Conservation (phyloP, 2,888 invertebrate genomes). For the Pardosa pseudoannulata region DNA sequence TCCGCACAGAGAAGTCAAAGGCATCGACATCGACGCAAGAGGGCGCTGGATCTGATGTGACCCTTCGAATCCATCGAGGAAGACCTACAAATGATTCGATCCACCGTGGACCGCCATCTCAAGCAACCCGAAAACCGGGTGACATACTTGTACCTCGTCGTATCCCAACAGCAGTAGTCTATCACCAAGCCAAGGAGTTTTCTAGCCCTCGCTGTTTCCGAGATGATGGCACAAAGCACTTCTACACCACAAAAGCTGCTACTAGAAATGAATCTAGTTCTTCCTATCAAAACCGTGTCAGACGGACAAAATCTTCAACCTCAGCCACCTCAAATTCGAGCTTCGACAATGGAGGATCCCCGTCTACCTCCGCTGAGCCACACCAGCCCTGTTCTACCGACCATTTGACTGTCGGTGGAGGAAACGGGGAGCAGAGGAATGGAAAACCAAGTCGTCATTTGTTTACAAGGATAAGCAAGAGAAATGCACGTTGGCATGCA, state of each 20-base stretch:
- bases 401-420: conserved; percentile 17
- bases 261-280: neutral
- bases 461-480: conserved; percentile 86
- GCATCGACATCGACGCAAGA: conserved; percentile 21
- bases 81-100: conserved; percentile 55
- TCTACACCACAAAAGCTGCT: conserved; percentile 43
- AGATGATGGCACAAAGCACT: conserved; percentile 51
- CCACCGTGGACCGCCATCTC: conserved; percentile 12
- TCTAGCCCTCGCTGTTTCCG: conserved; percentile 63
- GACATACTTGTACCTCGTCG: conserved; percentile 67
- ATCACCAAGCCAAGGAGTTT: conserved; percentile 52
- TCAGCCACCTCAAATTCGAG: conserved; percentile 24
- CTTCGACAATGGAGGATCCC: conserved; percentile 22
- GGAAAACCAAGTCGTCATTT: conserved; percentile 77
- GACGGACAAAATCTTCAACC: conserved; percentile 46
- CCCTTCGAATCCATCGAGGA: conserved; percentile 92
- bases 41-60: conserved; percentile 87
- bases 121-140: conserved; percentile 28
- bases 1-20: conserved; percentile 75
- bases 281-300: conserved; percentile 7
- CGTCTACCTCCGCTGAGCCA: conserved; percentile 26
- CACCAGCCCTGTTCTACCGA: neutral
- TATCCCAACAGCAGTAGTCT: conserved; percentile 67
- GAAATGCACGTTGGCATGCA: conserved; percentile 91
- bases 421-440: conserved; percentile 41